These are phyloP conservation scores for Choloepus hoffmanni DNA, from an alignment of 2,113 vertebrate genomes.

Conservation along the genomic window DNA sequence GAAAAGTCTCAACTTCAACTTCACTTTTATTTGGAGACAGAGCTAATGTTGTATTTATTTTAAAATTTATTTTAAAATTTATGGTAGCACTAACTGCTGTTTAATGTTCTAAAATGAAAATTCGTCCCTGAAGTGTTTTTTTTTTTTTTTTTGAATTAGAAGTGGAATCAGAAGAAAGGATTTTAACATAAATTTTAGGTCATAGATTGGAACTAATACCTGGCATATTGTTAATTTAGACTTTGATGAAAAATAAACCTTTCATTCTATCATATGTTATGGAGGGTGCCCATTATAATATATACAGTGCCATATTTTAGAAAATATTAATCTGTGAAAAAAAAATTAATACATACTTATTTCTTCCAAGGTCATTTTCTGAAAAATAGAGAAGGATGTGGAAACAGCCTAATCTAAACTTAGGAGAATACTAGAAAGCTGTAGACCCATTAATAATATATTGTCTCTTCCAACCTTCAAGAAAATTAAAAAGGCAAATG, in stretches of 20 bases:
- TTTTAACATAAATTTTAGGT: not conserved
- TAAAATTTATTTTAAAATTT: not conserved
- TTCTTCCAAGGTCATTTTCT: not conserved
- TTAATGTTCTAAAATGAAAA: not conserved
- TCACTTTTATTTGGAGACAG: not conserved
- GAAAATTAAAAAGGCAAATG: not conserved
- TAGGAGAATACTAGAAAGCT: not conserved
- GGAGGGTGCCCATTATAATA: not conserved
- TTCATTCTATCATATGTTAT: not conserved
- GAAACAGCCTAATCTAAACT: not conserved
- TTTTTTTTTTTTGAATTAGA: not conserved
- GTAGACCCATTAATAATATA: not conserved
- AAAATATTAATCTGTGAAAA: constrained; percentile 5
- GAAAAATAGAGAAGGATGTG: not conserved
- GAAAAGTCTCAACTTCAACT: not conserved
- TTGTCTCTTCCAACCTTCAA: not conserved
- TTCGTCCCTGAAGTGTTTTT: not conserved
- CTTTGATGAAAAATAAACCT: constrained; percentile 40
- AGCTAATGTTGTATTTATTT: not conserved
- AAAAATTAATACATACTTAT: constrained; percentile 34
- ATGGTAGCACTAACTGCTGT: not conserved
- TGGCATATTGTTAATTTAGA: not conserved
- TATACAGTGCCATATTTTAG: not conserved
- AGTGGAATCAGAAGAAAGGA: not conserved
- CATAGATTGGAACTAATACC: not conserved